Conservation (phyloP, 1,140 invertebrate species). For the Drosophila arizonae region DNA sequence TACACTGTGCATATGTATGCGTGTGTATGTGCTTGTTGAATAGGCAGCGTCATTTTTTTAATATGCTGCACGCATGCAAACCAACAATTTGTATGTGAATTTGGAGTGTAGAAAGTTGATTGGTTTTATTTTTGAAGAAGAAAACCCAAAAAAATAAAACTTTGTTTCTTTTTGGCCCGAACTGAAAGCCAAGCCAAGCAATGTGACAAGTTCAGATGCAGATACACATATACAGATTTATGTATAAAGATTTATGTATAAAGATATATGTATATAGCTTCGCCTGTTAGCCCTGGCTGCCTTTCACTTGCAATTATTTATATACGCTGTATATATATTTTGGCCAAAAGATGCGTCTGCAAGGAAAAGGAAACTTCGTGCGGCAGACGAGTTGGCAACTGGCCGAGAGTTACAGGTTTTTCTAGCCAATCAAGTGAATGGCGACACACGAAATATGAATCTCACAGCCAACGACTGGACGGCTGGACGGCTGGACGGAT, state of each 20-base stretch:
- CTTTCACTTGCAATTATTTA: slow-evolving; percentile 50
- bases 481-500: neutral
- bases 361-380: slow-evolving; percentile 65
- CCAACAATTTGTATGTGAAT: slow-evolving; percentile 63
- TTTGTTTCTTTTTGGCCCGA: slow-evolving; percentile 4
- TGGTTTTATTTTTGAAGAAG: slow-evolving; percentile 54
- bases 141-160: neutral
- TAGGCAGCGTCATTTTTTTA: slow-evolving; percentile 70
- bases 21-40: slow-evolving; percentile 24
- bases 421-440: slow-evolving; percentile 39
- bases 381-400: slow-evolving; percentile 38
- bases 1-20: neutral
- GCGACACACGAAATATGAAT: slow-evolving; percentile 73
- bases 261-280: slow-evolving; percentile 2
- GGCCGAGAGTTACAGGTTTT: slow-evolving; percentile 32
- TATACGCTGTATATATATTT: neutral
- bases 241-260: neutral
- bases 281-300: slow-evolving; percentile 21
- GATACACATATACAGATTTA: slow-evolving; percentile 3
- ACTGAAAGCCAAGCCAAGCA: slow-evolving; percentile 12
- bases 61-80: slow-evolving; percentile 80
- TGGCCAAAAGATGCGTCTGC: slow-evolving; percentile 10
- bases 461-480: slow-evolving; percentile 18
- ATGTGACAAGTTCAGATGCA: slow-evolving; percentile 30
- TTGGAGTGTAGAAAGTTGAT: slow-evolving; percentile 78